Conservation (phyloP, 2,888 invertebrate species). For the Aleiodes leptofemur region DNA sequence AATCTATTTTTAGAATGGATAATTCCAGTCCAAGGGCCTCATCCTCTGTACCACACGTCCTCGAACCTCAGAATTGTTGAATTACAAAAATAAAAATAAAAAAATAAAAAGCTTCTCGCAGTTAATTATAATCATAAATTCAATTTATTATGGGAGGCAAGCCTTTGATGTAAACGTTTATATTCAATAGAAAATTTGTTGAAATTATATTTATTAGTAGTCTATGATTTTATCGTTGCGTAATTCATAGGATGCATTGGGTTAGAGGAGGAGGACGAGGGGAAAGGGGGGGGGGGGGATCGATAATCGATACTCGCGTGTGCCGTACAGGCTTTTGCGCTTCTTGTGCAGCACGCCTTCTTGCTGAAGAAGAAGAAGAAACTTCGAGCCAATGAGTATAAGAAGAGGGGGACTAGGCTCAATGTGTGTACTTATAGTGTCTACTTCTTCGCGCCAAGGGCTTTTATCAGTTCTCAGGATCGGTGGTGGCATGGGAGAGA, state of each 20-base stretch:
- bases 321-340: slow-evolving; percentile 27
- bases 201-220: slow-evolving; percentile 27
- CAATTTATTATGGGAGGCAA: no score
- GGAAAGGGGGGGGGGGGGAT: not conserved
- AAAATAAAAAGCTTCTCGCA: not conserved
- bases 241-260: slow-evolving; percentile 36
- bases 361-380: slow-evolving; percentile 17
- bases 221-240: slow-evolving; percentile 41
- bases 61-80: not conserved
- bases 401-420: not conserved
- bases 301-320: slow-evolving; percentile 45
- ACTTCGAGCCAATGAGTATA: not conserved
- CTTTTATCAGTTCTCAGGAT: slow-evolving; percentile 39
- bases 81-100: no score
- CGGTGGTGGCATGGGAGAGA: slow-evolving; percentile 22
- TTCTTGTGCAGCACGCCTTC: not conserved
- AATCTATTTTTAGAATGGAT: slow-evolving; percentile 23
- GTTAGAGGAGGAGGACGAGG: not conserved
- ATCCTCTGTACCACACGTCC: not conserved
- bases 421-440: slow-evolving; percentile 34
- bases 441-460: slow-evolving; percentile 28
- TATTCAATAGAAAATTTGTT: slow-evolving; percentile 24
- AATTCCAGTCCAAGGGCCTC: slow-evolving; percentile 14
- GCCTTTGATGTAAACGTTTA: slow-evolving; percentile 17
- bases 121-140: no score